A percentile compares a stretch with the other conserved stretches of the same genome.
Conservation (phyloP, 2,113 vertebrate genomes). For the Tyrannus savana region DNA sequence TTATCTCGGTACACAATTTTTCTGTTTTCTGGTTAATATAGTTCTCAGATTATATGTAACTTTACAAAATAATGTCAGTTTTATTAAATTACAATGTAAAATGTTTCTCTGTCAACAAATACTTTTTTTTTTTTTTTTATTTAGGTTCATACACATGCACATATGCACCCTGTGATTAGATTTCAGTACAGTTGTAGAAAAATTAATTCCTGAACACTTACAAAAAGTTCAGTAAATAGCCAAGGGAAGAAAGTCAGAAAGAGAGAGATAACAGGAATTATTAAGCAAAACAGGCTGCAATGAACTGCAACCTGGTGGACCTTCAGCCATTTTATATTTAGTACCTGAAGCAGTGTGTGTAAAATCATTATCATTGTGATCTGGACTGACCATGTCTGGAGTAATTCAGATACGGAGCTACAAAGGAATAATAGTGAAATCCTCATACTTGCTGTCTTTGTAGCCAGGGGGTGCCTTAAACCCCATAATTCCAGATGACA, state of each 20-base stretch:
- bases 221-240: background rate
- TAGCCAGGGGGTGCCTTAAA: background rate
- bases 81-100: constrained; percentile 61
- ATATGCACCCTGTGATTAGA: background rate
- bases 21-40: constrained; percentile 45
- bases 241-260: background rate
- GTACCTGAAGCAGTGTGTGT: background rate
- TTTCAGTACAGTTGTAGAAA: constrained; percentile 36
- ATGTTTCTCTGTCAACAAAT: constrained; percentile 22
- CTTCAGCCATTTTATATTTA: background rate
- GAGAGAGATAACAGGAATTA: background rate
- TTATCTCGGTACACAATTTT: constrained; percentile 39
- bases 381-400: background rate
- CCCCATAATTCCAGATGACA: background rate
- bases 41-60: constrained; percentile 27
- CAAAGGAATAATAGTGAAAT: background rate
- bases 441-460: background rate
- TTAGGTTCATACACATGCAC: constrained; percentile 1
- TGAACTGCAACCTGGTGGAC: background rate
- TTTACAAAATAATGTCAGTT: constrained; percentile 17
- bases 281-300: background rate
- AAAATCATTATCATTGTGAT: background rate
- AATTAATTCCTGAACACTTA: constrained; percentile 24
- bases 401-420: background rate
- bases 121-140: constrained; percentile 4